phyloP scores from a whole-genome alignment of 2,797 vertebrate genomes.

The Girardinus metallicus region DNA sequence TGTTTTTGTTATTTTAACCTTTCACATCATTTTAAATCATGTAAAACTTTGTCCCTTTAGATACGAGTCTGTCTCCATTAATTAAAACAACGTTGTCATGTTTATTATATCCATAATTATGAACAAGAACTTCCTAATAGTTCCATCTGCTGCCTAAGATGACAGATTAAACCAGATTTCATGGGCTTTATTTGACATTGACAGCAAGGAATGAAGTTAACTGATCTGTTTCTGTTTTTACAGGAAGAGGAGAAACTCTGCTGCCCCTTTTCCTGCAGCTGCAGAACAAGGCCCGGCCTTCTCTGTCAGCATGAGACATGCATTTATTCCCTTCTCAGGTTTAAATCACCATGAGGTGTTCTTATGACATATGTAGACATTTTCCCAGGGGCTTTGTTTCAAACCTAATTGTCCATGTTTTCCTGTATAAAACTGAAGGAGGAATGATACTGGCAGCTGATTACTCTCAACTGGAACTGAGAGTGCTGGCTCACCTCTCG shows the following conservation, averaged over 20 bases:
- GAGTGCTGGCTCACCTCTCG: conserved; percentile 94
- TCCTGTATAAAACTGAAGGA: conserved; percentile 74
- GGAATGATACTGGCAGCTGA: conserved; percentile 94
- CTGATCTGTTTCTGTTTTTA: conserved; percentile 10
- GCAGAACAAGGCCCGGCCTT: conserved; percentile 82
- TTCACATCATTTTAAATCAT: not conserved
- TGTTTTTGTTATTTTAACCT: not conserved
- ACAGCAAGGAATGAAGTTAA: not conserved
- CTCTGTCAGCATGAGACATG: conserved; percentile 94
- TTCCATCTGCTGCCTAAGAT: not conserved
- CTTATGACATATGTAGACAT: not conserved
- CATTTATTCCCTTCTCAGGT: conserved; percentile 96
- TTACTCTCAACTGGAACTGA: conserved; percentile 95
- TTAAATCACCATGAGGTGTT: not conserved
- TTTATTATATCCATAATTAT: not conserved
- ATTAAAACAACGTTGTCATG: not conserved
- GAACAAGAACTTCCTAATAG: not conserved
- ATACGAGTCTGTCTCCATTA: not conserved
- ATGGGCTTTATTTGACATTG: not conserved
- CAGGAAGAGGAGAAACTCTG: conserved; percentile 58
- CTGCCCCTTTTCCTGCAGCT: conserved; percentile 44
- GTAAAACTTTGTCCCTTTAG: not conserved
- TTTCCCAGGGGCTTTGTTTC: not conserved
- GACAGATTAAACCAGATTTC: not conserved
- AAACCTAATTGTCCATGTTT: not conserved